Percentiles rank a stretch among this genome's conserved stretches.
phyloP scores from a whole-genome alignment of 2,888 invertebrate genomes.

The Lamproptera curius region DNA sequence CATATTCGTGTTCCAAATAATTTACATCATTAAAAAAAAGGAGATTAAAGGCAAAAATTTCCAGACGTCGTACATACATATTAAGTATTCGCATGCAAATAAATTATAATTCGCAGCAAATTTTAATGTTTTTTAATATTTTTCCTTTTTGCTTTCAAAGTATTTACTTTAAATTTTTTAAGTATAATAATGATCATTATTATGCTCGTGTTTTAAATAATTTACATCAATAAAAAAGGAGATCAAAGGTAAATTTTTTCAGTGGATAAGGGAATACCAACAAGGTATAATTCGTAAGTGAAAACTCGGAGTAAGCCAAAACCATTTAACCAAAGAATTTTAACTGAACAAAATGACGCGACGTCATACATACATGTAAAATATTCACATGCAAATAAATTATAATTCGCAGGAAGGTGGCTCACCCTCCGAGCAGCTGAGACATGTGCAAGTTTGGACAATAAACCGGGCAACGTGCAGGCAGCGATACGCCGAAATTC shows the following conservation, averaged over 20 bases:
- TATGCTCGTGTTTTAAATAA: neutral
- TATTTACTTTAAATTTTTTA: neutral
- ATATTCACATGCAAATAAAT: neutral
- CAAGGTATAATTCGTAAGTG: too few species aligned
- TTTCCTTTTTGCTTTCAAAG: neutral
- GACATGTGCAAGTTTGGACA: conserved; percentile 13
- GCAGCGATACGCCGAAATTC: conserved; percentile 28
- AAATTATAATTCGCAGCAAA: conserved; percentile 13
- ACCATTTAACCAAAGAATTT: neutral
- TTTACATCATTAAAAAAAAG: neutral
- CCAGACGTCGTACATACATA: neutral
- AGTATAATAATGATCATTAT: too few species aligned
- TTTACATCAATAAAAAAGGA: neutral
- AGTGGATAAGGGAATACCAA: too few species aligned
- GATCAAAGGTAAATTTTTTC: neutral
- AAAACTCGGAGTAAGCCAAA: neutral
- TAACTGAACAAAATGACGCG: neutral
- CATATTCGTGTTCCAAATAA: neutral
- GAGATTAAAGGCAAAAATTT: neutral
- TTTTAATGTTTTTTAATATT: conserved; percentile 5
- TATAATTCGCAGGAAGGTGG: conserved; percentile 14
- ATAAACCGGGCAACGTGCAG: conserved; percentile 37
- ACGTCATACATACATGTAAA: neutral
- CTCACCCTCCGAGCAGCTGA: neutral
- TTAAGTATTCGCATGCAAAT: neutral